Percentiles rank a stretch among this genome's conserved stretches.
These are phyloP conservation scores for Drosophila insularis DNA, from an alignment of 1,140 invertebrate species.

Conservation along the genomic window DNA sequence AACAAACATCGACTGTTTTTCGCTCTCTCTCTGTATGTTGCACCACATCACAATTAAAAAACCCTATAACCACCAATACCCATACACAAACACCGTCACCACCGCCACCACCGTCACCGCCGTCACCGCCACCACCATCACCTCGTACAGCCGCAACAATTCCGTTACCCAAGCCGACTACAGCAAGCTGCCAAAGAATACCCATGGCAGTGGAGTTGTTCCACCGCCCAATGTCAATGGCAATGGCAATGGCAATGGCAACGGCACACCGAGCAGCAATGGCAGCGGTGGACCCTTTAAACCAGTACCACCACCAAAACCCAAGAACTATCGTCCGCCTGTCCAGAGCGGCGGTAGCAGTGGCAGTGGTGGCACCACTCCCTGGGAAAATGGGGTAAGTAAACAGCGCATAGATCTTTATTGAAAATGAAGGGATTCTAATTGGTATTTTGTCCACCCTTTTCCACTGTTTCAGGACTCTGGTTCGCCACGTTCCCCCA, in stretches of 20 bases:
- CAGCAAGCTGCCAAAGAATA: slow-evolving; percentile 77
- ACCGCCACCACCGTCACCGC: neutral
- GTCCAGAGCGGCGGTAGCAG: slow-evolving; percentile 67
- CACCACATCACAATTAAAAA: slow-evolving; percentile 34
- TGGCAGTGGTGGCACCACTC: slow-evolving; percentile 64
- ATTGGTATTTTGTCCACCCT: slow-evolving; percentile 1
- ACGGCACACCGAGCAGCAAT: slow-evolving; percentile 74
- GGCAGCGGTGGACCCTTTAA: slow-evolving; percentile 87
- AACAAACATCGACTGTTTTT: slow-evolving; percentile 21
- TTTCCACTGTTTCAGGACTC: slow-evolving; percentile 78
- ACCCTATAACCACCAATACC: slow-evolving; percentile 24
- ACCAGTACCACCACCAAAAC: slow-evolving; percentile 94
- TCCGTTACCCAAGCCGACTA: slow-evolving; percentile 85
- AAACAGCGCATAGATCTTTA: slow-evolving; percentile 12
- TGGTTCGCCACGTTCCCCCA: slow-evolving; percentile 77
- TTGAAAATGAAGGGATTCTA: neutral
- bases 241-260: slow-evolving; percentile 53
- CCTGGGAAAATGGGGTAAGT: slow-evolving; percentile 82
- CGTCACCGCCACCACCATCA: neutral
- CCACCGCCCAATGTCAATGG: slow-evolving; percentile 66
- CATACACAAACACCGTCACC: slow-evolving; percentile 8
- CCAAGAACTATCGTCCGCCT: slow-evolving; percentile 93
- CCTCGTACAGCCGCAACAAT: slow-evolving; percentile 83
- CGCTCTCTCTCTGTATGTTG: slow-evolving; percentile 2
- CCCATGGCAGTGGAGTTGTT: slow-evolving; percentile 55